Evolutionary conservation across 35 echinoderm and acorn worm species (phyloP).

Genomic region (Stichopus chloronotus): DNA sequence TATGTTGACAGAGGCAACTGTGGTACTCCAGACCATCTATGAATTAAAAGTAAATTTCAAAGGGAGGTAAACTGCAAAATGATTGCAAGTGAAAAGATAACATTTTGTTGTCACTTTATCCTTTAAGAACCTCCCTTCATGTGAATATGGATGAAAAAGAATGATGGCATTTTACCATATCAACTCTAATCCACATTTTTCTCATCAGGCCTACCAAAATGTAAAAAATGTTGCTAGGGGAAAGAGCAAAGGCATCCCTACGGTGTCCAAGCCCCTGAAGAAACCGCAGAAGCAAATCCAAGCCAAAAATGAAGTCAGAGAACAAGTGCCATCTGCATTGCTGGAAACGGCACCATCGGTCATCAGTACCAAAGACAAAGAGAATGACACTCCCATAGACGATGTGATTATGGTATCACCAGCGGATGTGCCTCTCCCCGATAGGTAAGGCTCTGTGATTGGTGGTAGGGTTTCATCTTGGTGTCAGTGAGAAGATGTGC

Average conservation of each 20-base stretch:
- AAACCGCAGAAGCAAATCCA: not conserved
- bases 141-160: too few relatives aligned
- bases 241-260: not conserved
- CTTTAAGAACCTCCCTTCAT: too few relatives aligned
- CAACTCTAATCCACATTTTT: not conserved
- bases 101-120: too few relatives aligned
- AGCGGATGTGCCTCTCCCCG: constrained; percentile 27
- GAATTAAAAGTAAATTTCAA: too few relatives aligned
- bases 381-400: not conserved
- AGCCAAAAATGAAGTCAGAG: not conserved
- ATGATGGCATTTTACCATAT: too few relatives aligned
- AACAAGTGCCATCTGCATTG: not conserved
- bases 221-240: constrained; percentile 43
- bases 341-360: not conserved
- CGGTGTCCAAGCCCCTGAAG: not conserved
- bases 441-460: constrained; percentile 3
- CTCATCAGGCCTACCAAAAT: constrained; percentile 36
- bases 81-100: too few relatives aligned
- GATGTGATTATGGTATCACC: constrained; percentile 37
- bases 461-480: too few relatives aligned
- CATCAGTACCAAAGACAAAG: not conserved
- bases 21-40: too few relatives aligned
- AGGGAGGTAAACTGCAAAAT: too few relatives aligned
- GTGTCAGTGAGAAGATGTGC: too few relatives aligned
- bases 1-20: too few relatives aligned